Base-by-base conservation (phyloP, 92 coral and sea anemone species). In the Siderastrea radians region DNA sequence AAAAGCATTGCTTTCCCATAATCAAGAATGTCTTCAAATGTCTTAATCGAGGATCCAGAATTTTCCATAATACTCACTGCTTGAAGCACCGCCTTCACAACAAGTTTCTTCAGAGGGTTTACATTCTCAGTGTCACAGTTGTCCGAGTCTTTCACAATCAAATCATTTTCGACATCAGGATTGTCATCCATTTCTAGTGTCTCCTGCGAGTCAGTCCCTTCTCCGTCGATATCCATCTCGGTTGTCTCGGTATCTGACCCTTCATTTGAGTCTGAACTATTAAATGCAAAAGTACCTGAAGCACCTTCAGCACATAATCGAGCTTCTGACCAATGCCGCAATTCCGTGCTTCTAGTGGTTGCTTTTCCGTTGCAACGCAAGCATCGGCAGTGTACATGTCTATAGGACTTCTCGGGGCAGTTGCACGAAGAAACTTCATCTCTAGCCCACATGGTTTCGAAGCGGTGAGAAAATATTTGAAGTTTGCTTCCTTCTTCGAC, bases 61-160 rank as follows among this genome's bases (percentile, higher is more conserved):
- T 79, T 80, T 62, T 93, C 87, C 90, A 80, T 77, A 45, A 95
- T 85, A 67, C 57, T 71, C 52, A 95, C 87, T 59, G 95, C 98
- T 57, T 90, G 72, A 52, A 95, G 70, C 11, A 92, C 93, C 12
- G 98, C 94, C 59, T 86, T 67, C 19, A 92, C 75, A 83, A 92
- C 91, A 3, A 94, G 77, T 68, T 85, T 94, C 58, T 81, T 91
- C 71, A 94, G 57, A 3, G 94, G 91, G 59, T 91, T 86, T 72
- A 53, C 50, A 19, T 47, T 52, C 55, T 52, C 55, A 52, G 55
- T 52, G 0, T 52, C 55, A 52, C 55, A 52, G 55, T 52, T 52
- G 55, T 52, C 55, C 8, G 0, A 26, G 38, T 0, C 38, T 26
- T 26, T 26, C 0, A 26, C 38, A 26, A 26, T 26, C 38, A 26